A percentile compares a stretch with the other conserved stretches of the same genome.
Conservation (phyloP, 2,797 vertebrate species). For the Poecilia velifera region DNA sequence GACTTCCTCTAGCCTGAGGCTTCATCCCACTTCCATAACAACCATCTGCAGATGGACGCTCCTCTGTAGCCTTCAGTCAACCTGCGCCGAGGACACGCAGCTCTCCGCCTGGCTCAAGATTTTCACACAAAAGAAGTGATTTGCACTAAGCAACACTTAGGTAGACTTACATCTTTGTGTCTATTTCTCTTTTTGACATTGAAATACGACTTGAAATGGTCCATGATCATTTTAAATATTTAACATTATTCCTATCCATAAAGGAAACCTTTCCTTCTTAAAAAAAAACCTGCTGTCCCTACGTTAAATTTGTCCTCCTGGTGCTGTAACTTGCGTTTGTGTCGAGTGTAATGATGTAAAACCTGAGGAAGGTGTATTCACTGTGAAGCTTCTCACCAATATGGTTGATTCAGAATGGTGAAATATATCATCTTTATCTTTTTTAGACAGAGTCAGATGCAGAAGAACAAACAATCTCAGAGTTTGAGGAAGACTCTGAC, state of each 20-base stretch:
- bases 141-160: neutral
- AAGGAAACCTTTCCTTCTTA: neutral
- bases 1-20: slow-evolving; percentile 63
- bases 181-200: neutral
- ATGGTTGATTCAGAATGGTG: neutral
- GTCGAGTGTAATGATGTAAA: slow-evolving; percentile 37
- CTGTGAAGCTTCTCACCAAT: neutral
- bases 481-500: neutral
- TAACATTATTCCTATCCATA: neutral
- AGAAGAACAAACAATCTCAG: neutral
- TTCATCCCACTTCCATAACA: slow-evolving; percentile 43
- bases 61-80: slow-evolving; percentile 25
- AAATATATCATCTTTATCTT: neutral
- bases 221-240: neutral
- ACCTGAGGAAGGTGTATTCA: slow-evolving; percentile 39
- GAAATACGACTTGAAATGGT: neutral
- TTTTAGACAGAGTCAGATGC: neutral
- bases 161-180: neutral
- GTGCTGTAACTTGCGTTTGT: slow-evolving; percentile 38
- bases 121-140: neutral
- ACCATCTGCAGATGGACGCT: slow-evolving; percentile 37
- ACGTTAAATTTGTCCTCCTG: neutral
- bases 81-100: slow-evolving; percentile 5
- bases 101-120: neutral
- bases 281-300: neutral